Base-by-base conservation (phyloP, 2,888 invertebrate genomes). In the Trichogramma evanescens region DNA sequence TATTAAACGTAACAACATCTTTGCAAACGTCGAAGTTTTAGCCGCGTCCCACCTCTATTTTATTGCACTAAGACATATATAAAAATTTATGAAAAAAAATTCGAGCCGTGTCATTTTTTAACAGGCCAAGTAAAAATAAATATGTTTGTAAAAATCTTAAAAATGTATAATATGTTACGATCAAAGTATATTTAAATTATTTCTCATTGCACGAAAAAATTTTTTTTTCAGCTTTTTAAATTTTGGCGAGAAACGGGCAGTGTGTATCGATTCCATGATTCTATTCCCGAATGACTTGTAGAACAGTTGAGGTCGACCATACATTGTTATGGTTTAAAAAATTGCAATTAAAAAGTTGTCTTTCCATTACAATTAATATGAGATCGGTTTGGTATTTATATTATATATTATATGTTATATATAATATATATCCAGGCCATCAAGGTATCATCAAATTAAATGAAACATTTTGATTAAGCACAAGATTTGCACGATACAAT, bases 361-460 rank as follows among this genome's bases (percentile, higher is more conserved):
- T 59, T 55, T 64, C 55, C 49, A 56, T 61, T 64, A 64, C 54
- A 64, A 61, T 64, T 26, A 26, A 64, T 50, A 58, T 64, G 64
- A 64, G 64, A 64, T 64, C 64, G 56, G 45, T 64, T 63, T 59
- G 64, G 62, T 64, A 62, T 61, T 26, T 26, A 26, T 26, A 26
- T 26, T 26, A 26, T 26, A 26, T 26, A 26, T 26, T 26, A 26
- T 26, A 26, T 26, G 3, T 26, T 26, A 26, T 26, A 26, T 26
- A 26, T 26, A 26, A 26, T 58, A 56, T 64, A 64, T 61, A 64
- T 62, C 62, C 64, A 64, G 64, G 64, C 62, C 59, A 62, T 55
- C 59, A 53, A 59, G 62, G 64, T 64, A 64, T 59, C 62, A 64
- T 38, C 54, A 26, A 26, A 26, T 26, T 26, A 26, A 26, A 26